Base-by-base conservation (phyloP, 2,888 invertebrate species). In the Tillus elongatus region DNA sequence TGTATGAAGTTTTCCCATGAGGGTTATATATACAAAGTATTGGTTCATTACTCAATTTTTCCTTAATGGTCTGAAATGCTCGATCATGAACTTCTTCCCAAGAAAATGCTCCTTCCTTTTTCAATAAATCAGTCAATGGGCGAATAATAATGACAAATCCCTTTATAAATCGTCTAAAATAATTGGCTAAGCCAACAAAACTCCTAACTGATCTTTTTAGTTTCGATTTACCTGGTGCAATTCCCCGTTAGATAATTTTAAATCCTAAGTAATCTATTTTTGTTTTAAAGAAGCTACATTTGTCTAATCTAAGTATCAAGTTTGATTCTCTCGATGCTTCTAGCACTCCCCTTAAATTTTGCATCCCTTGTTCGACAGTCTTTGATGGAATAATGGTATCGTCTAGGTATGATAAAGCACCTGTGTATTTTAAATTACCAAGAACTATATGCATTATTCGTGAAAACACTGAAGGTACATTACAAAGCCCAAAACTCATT, bases 401-500 rank as follows among this genome's bases (percentile, higher is more conserved):
- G 31, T 58, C 57, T 1, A 57, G 13, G 30, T 58, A 58, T 1
- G 52, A 51, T 1, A 52, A 15, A 24, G 52, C 49, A 1, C 41
- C 41, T 4, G 31, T 51, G 10, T 54, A 51, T 4, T 44, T 40
- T 39, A 60, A 33, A 0, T 53, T 53, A 19, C 52, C 35, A 11
- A 62, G 37, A 3, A 61, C 42, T 2, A 39, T 31, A 34, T 61
- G 55, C 54, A 62, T 54, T 12, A 57, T 11, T 41, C 58, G 29
- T 29, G 62, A 60, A 34, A 59, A 60, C 1, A 54, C 55, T 13
- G 49, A 49, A 0, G 57, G 58, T 4, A 55, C 50, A 33, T 58
- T 59, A 2, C 45, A 33, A 1, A 61, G 37, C 2, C 59, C 60
- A 40, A 61, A 64, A 2, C 54, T 51, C 54, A 58, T 52, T 1